A percentile compares a stretch with the other conserved stretches of the same genome.
phyloP scores from a whole-genome alignment of 2,113 vertebrate species.

The Phalacrocorax carbo region DNA sequence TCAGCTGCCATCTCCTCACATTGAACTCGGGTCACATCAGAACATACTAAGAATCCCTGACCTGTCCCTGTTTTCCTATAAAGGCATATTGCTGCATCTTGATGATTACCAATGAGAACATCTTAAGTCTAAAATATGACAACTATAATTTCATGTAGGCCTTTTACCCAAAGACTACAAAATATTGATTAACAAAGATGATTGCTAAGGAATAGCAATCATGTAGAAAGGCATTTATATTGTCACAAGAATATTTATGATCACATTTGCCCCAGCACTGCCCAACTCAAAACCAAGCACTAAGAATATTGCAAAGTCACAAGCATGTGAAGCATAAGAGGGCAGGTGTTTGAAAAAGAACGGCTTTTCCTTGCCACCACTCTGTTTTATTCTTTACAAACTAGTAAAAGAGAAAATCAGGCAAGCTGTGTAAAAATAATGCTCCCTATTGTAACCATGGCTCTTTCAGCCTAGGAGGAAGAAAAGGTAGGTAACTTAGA shows the following conservation, averaged over 20 bases:
- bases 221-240: background rate
- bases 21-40: background rate
- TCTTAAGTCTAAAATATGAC: background rate
- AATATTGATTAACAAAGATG: background rate
- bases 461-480: background rate
- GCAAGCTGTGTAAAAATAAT: conserved; percentile 12
- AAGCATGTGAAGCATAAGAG: background rate
- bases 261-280: background rate
- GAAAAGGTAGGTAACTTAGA: background rate
- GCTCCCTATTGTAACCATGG: background rate
- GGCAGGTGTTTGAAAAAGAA: background rate
- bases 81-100: background rate
- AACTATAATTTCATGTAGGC: background rate
- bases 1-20: background rate
- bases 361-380: background rate
- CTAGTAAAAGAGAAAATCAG: conserved; percentile 9
- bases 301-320: background rate
- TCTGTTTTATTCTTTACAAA: conserved; percentile 29
- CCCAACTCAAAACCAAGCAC: background rate
- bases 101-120: background rate
- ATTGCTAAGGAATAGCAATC: background rate
- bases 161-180: background rate
- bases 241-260: background rate
- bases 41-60: background rate
- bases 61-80: background rate